phyloP scores from a whole-genome alignment of 2,888 invertebrate species.

The Oligia strigilis region DNA sequence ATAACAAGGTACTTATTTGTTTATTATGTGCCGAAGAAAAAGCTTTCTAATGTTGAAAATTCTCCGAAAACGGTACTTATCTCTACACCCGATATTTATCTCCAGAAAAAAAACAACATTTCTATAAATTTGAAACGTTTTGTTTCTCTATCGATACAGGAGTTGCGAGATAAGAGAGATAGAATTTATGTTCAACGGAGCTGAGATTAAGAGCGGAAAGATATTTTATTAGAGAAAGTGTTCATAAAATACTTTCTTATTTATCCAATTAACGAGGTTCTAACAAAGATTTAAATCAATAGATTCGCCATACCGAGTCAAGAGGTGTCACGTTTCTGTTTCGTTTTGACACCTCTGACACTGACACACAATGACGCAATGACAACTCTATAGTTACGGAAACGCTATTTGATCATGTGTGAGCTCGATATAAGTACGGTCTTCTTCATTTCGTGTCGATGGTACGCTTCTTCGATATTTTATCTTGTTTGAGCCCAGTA shows the following conservation, averaged over 20 bases:
- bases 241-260: constrained; percentile 59
- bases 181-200: constrained; percentile 34
- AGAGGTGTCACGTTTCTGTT: background rate
- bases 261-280: constrained; percentile 53
- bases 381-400: background rate
- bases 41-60: constrained; percentile 57
- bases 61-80: constrained; percentile 58
- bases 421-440: background rate
- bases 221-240: constrained; percentile 62
- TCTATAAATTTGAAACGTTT: constrained; percentile 52
- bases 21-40: constrained; percentile 53
- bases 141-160: constrained; percentile 57
- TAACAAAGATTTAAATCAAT: constrained; percentile 14
- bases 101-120: constrained; percentile 32
- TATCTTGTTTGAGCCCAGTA: background rate
- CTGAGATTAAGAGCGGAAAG: constrained; percentile 51
- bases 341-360: background rate
- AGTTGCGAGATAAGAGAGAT: constrained; percentile 50
- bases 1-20: constrained; percentile 40
- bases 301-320: background rate
- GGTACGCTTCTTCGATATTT: background rate
- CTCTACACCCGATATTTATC: constrained; percentile 44
- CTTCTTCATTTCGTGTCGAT: background rate
- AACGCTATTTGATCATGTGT: background rate
- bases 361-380: background rate